These are phyloP conservation scores for Cuniculus paca DNA, from an alignment of 2,797 vertebrate genomes.

Conservation along the genomic window DNA sequence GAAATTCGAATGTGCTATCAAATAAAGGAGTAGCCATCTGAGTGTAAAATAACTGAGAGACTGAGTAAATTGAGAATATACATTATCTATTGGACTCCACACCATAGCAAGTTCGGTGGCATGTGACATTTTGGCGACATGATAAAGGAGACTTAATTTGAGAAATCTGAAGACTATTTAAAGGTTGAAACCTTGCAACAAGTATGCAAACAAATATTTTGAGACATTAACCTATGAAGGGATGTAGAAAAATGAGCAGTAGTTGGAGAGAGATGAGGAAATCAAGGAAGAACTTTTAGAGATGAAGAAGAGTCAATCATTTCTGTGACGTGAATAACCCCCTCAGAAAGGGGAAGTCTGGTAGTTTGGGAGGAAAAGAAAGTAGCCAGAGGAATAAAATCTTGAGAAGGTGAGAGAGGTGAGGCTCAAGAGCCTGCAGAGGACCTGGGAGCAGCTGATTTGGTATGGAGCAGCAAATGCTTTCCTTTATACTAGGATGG, in stretches of 20 bases:
- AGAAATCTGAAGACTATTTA: neutral
- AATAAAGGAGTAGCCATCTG: neutral
- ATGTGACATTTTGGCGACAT: neutral
- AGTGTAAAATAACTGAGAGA: neutral
- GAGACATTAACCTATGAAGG: neutral
- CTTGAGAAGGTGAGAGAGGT: neutral
- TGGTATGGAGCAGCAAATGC: neutral
- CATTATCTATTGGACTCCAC: neutral
- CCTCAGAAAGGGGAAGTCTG: neutral
- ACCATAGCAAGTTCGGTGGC: neutral
- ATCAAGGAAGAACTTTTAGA: neutral
- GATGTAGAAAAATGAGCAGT: neutral
- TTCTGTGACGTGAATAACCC: neutral
- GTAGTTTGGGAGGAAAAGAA: neutral
- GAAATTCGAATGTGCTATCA: constrained; percentile 7
- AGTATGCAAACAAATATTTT: neutral
- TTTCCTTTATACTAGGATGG: neutral
- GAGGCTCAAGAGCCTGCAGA: neutral
- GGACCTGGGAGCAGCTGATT: neutral
- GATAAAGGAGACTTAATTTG: neutral
- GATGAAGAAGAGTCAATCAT: neutral
- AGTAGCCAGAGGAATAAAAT: neutral
- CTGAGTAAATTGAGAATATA: neutral
- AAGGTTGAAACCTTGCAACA: neutral
- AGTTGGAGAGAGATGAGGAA: neutral